Conservation (phyloP, 2,797 vertebrate species). For the Microchirus variegatus region DNA sequence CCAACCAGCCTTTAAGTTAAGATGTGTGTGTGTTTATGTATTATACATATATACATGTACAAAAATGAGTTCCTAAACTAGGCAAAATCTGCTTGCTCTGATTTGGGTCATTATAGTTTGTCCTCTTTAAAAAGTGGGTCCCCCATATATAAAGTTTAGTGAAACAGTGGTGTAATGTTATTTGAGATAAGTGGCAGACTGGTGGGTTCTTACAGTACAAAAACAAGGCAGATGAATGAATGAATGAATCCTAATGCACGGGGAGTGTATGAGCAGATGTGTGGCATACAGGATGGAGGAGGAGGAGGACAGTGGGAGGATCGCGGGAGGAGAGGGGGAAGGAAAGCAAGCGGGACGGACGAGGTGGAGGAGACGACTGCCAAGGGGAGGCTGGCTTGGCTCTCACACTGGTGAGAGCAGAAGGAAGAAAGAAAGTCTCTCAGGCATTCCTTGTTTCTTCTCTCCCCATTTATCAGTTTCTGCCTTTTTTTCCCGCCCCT, state of each 20-base stretch:
- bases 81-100: too few species aligned
- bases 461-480: constrained; percentile 62
- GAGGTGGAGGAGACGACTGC: constrained; percentile 66
- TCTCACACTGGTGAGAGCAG: constrained; percentile 54
- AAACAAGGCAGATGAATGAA: constrained; percentile 44
- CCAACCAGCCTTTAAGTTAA: too few species aligned
- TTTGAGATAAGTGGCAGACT: constrained; percentile 41
- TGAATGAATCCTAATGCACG: constrained; percentile 49
- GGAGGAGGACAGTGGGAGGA: constrained; percentile 56
- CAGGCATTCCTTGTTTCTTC: constrained; percentile 59
- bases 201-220: constrained; percentile 46
- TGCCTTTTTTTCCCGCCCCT: constrained; percentile 53
- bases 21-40: too few species aligned
- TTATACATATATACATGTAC: too few species aligned
- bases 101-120: too few species aligned
- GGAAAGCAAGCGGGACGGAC: constrained; percentile 67
- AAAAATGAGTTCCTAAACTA: too few species aligned
- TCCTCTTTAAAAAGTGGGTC: too few species aligned
- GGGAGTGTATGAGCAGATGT: constrained; percentile 67
- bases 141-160: constrained; percentile 13
- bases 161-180: constrained; percentile 33
- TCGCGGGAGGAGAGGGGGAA: constrained; percentile 49
- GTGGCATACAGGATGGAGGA: constrained; percentile 59
- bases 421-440: constrained; percentile 66
- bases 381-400: constrained; percentile 65